phyloP scores from a whole-genome alignment of 2,113 vertebrate species.

The Podarcis cretensis region DNA sequence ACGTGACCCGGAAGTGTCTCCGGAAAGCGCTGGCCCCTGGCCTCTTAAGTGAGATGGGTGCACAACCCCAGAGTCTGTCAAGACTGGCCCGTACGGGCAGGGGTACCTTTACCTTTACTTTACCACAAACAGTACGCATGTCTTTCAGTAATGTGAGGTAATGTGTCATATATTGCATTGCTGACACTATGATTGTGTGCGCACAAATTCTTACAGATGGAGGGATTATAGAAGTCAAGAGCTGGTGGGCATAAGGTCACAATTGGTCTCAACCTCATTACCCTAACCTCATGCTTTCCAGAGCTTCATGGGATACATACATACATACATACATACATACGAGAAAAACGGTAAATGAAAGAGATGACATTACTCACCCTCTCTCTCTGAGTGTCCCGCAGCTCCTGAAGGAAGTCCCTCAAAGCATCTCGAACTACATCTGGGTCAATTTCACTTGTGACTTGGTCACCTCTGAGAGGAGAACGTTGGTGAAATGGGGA shows the following conservation, averaged over 20 bases:
- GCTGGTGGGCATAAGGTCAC: too few species aligned
- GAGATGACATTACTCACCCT: slow-evolving; percentile 60
- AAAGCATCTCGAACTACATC: slow-evolving; percentile 68
- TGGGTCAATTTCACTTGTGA: slow-evolving; percentile 66
- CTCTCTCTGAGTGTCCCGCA: slow-evolving; percentile 77
- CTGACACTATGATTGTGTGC: neutral
- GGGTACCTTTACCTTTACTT: too few species aligned
- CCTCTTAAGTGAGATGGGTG: too few species aligned
- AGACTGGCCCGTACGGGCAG: too few species aligned
- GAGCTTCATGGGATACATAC: neutral
- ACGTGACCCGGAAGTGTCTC: too few species aligned
- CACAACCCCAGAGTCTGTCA: too few species aligned
- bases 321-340: too few species aligned
- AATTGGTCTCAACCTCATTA: neutral
- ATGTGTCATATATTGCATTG: neutral
- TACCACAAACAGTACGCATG: neutral
- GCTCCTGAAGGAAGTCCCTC: slow-evolving; percentile 71
- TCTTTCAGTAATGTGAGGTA: neutral
- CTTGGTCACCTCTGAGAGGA: slow-evolving; percentile 37
- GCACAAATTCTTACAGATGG: neutral
- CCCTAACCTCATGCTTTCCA: neutral
- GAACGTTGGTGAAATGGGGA: slow-evolving; percentile 28
- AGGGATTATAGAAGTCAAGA: too few species aligned
- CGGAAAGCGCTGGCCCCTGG: too few species aligned
- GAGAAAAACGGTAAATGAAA: neutral